Conservation (phyloP, 2,888 invertebrate genomes). For the Xanthia icteritia region DNA sequence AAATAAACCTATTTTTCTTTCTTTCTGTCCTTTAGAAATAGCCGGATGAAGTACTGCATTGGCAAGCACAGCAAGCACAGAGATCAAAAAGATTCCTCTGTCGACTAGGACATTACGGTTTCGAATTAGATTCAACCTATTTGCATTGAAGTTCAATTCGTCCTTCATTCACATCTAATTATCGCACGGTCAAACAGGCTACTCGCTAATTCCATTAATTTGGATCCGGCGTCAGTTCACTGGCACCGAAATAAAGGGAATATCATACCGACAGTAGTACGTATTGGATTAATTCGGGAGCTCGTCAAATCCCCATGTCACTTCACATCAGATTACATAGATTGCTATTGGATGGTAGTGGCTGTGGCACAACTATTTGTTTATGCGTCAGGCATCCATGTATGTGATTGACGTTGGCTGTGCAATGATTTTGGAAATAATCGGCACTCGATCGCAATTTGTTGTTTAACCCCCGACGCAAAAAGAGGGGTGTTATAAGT, state of each 20-base stretch:
- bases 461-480: too few species aligned
- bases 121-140: constrained; percentile 32
- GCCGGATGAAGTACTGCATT: constrained; percentile 11
- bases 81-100: constrained; percentile 33
- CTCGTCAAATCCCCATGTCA: constrained; percentile 49
- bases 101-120: constrained; percentile 33
- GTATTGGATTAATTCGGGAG: constrained; percentile 60
- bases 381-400: constrained; percentile 28
- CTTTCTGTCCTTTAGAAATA: constrained; percentile 5
- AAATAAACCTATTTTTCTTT: too few species aligned
- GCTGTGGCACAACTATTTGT: constrained; percentile 44
- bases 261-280: constrained; percentile 47
- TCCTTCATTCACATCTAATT: constrained; percentile 49
- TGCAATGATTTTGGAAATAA: constrained; percentile 8
- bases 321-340: constrained; percentile 62
- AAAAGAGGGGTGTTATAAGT: too few species aligned
- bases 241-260: constrained; percentile 49
- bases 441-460: neutral
- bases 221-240: constrained; percentile 31
- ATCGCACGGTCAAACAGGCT: constrained; percentile 34
- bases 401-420: neutral
- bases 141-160: constrained; percentile 32
- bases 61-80: neutral
- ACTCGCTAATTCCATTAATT: constrained; percentile 55
- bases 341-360: constrained; percentile 52